phyloP scores from a whole-genome alignment of 2,888 invertebrate species.

The Drosophila nr. medialis region DNA sequence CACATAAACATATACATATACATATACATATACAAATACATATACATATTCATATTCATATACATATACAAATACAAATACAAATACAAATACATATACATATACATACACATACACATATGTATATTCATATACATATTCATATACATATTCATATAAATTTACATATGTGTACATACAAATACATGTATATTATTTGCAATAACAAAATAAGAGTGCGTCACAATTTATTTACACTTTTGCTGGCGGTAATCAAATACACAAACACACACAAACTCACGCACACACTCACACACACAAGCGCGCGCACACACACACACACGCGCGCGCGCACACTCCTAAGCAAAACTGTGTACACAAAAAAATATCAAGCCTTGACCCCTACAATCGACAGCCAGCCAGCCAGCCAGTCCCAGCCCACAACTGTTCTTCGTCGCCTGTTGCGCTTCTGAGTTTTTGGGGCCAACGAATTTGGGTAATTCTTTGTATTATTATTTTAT shows the following conservation, averaged over 20 bases:
- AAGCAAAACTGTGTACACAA: neutral
- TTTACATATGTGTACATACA: slow-evolving; percentile 42
- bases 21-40: too few relatives aligned
- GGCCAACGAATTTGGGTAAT: slow-evolving; percentile 31
- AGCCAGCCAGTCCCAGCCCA: slow-evolving; percentile 23
- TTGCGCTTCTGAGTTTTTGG: slow-evolving; percentile 24
- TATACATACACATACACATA: too few relatives aligned
- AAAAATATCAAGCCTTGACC: slow-evolving; percentile 57
- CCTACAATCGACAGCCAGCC: slow-evolving; percentile 60
- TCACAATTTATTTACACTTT: slow-evolving; percentile 74
- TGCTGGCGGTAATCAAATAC: slow-evolving; percentile 42
- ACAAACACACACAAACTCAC: slow-evolving; percentile 7
- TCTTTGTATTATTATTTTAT: slow-evolving; percentile 19
- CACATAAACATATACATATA: neutral
- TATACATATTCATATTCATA: too few relatives aligned
- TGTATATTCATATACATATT: too few relatives aligned
- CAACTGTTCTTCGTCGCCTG: slow-evolving; percentile 26
- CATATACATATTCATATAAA: slow-evolving; percentile 19
- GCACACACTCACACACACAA: slow-evolving; percentile 1
- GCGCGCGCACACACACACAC: slow-evolving; percentile 2
- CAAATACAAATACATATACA: too few relatives aligned
- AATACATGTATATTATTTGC: slow-evolving; percentile 58
- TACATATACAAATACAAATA: too few relatives aligned
- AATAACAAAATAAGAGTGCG: slow-evolving; percentile 73
- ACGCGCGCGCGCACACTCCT: neutral